Base-by-base conservation (phyloP, 2,888 invertebrate species). In the Ormyrus nitidulus region DNA sequence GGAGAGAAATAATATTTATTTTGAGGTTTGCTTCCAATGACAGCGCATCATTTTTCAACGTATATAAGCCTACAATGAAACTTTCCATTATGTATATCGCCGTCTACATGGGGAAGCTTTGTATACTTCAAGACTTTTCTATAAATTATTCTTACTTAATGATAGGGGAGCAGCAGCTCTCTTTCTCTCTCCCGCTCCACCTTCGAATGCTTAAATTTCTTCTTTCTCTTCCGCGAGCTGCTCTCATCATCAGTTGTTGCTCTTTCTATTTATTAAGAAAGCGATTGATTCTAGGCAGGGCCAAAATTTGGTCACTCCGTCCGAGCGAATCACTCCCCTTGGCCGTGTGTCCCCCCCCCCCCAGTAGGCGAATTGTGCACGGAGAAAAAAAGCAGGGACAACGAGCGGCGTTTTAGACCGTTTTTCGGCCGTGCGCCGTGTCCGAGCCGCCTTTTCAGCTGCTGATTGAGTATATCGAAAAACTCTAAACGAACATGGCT, bases 21-120 rank as follows among this genome's bases (percentile, higher is more conserved):
- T 77, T 79, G 79, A 81, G 73, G 81, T 74, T 70, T 79, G 73
- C 62, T 46, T 62, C 54, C 11, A 58, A 13, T 66, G 76, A 79
- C 76, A 69, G 79, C 46, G 62, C 68, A 76, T 81, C 79, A 81
- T 81, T 81, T 81, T 79, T 81, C 81, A 77, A 70, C 62, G 58
- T n/a, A 10, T 10, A 13, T 13, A 1, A 19, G 19, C 44, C 46
- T 44, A 62, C 71, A 70, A 64, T 56, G 71, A 71, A 56, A 77
- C 44, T 77, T 70, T 80, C 79, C 73, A 77, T 77, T 77, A 74
- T 75, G 53, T 48, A 61, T 70, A 44, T 6, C 11, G 44, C 7
- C 19, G 10, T 53, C 9, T 48, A 54, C 34, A 44, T 13, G 48
- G 49, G 48, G 62, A 58, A 66, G 75, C 58, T 68, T 62, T 71